Evolutionary conservation across 2,797 vertebrate genomes (phyloP).

Genomic region (Meda fulgida): DNA sequence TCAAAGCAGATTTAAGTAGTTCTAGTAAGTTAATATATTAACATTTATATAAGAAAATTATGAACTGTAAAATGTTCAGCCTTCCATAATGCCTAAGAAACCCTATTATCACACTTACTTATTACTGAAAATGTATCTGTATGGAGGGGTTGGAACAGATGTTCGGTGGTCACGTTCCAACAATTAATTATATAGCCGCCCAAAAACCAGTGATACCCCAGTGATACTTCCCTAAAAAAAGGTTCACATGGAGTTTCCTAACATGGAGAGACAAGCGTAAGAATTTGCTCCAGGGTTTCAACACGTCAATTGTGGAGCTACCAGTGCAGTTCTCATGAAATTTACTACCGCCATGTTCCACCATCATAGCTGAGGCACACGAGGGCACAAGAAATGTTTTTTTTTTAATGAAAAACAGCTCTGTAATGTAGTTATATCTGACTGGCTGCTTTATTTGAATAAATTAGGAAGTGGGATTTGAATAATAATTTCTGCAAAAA

Average conservation of each 20-base stretch:
- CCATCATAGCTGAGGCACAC: background rate
- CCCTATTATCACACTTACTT: background rate
- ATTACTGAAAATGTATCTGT: background rate
- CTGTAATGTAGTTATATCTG: background rate
- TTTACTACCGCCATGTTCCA: background rate
- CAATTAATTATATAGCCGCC: background rate
- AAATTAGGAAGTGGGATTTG: background rate
- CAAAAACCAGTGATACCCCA: background rate
- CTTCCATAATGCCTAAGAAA: background rate
- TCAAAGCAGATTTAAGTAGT: background rate
- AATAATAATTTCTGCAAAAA: background rate
- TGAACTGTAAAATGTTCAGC: background rate
- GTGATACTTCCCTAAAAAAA: background rate
- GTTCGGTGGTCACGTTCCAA: background rate
- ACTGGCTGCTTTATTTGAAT: background rate
- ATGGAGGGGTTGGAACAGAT: background rate
- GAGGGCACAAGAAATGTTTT: background rate
- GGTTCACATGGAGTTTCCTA: background rate
- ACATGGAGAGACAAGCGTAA: constrained; percentile 30
- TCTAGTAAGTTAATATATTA: background rate
- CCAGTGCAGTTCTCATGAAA: background rate
- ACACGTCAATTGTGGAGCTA: background rate
- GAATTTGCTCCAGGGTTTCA: constrained; percentile 27
- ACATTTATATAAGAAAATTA: background rate
- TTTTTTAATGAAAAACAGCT: background rate